phyloP scores from a whole-genome alignment of 2,888 invertebrate genomes.

The Cloeon dipterum region DNA sequence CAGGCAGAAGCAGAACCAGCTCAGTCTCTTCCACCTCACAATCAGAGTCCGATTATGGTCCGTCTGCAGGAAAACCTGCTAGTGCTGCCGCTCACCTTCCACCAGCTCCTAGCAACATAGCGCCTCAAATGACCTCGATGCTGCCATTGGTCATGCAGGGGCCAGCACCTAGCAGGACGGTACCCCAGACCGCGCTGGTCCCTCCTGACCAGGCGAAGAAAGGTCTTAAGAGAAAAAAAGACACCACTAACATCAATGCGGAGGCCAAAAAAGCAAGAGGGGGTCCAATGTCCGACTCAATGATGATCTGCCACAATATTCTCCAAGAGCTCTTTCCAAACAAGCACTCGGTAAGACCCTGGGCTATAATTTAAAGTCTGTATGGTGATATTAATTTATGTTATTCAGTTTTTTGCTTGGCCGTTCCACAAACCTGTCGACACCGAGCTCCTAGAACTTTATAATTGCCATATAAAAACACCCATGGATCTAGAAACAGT shows the following conservation, averaged over 20 bases:
- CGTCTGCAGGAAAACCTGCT: slow-evolving; percentile 13
- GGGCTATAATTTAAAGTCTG: background rate
- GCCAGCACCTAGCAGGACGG: slow-evolving; percentile 8
- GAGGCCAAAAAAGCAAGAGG: too few species aligned
- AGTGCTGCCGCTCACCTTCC: slow-evolving; percentile 22
- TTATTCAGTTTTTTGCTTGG: slow-evolving; percentile 77
- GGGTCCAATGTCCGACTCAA: slow-evolving; percentile 64
- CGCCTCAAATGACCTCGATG: slow-evolving; percentile 20
- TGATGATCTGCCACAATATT: slow-evolving; percentile 82
- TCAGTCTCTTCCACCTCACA: slow-evolving; percentile 20
- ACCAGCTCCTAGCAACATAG: slow-evolving; percentile 22
- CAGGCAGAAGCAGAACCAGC: slow-evolving; percentile 20
- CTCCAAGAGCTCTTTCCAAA: slow-evolving; percentile 79
- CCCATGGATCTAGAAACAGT: slow-evolving; percentile 99
- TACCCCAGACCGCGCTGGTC: slow-evolving; percentile 23
- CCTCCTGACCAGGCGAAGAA: slow-evolving; percentile 69
- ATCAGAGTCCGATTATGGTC: slow-evolving; percentile 10
- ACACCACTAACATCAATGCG: too few species aligned
- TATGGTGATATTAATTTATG: slow-evolving; percentile 6
- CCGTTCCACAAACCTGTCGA: slow-evolving; percentile 99
- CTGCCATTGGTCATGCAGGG: slow-evolving; percentile 9
- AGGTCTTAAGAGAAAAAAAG: slow-evolving; percentile 96
- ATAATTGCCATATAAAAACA: slow-evolving; percentile 97
- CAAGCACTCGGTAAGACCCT: slow-evolving; percentile 57
- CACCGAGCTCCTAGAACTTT: slow-evolving; percentile 75